Evolutionary conservation across 2,888 invertebrate species (phyloP).

Genomic region (Macroteleia sp.): DNA sequence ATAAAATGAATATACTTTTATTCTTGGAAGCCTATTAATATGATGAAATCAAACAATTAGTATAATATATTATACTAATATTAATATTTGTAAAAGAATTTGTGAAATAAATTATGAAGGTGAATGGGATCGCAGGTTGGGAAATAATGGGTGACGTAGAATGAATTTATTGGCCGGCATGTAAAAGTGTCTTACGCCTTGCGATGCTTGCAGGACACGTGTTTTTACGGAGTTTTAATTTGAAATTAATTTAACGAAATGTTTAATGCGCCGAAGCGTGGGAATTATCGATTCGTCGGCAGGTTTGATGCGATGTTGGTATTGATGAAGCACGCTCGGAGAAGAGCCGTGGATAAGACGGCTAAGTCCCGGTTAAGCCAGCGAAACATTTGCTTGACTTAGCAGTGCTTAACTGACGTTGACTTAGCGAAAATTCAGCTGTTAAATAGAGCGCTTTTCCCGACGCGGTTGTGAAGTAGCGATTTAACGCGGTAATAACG

Average conservation of each 20-base stretch:
- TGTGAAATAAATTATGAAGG: conserved; percentile 54
- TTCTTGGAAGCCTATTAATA: too few species aligned
- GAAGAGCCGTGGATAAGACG: conserved; percentile 29
- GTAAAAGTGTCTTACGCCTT: conserved; percentile 20
- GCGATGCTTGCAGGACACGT: conserved; percentile 14
- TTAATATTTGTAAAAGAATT: too few species aligned
- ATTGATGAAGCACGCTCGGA: conserved; percentile 7
- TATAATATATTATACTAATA: too few species aligned
- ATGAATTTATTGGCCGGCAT: conserved; percentile 48
- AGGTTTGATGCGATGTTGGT: conserved; percentile 10
- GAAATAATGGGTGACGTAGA: conserved; percentile 38
- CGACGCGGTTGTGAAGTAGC: not conserved
- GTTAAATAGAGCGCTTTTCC: conserved; percentile 4
- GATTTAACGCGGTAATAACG: conserved; percentile 5
- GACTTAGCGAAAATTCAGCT: conserved; percentile 27
- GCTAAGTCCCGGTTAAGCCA: conserved; percentile 26
- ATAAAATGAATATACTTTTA: too few species aligned
- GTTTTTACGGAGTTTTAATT: conserved; percentile 38
- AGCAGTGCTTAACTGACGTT: conserved; percentile 7
- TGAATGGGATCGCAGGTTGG: conserved; percentile 53
- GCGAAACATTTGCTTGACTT: conserved; percentile 39
- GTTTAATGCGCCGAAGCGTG: conserved; percentile 30
- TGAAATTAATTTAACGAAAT: conserved; percentile 17
- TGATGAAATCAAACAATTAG: too few species aligned
- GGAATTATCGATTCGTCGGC: conserved; percentile 36